A percentile compares a stretch with the other conserved stretches of the same genome.
Conservation (phyloP, 1,140 invertebrate species). For the Calosoma granatense region DNA sequence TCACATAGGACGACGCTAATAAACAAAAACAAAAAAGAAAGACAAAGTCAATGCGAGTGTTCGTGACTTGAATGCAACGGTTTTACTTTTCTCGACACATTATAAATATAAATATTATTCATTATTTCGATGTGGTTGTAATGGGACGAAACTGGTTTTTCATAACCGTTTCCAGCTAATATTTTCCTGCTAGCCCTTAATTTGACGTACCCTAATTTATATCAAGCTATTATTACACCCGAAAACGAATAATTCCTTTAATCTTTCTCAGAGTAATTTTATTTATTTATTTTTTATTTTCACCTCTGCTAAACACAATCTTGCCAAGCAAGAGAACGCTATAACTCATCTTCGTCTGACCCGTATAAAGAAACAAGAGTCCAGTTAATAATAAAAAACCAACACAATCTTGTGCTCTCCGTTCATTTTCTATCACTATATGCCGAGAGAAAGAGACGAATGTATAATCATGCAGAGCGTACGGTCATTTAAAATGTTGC, state of each 20-base stretch:
- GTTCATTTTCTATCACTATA: neutral
- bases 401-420: neutral
- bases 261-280: no score
- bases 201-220: neutral
- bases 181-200: neutral
- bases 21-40: no score
- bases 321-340: neutral
- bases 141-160: neutral
- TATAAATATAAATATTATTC: neutral
- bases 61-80: no score
- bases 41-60: no score
- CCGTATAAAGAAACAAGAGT: slow-evolving; percentile 1
- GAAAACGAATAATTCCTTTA: no score
- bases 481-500: slow-evolving; percentile 6
- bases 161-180: neutral
- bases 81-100: no score
- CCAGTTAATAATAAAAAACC: neutral
- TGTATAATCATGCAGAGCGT: neutral
- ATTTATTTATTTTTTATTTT: neutral
- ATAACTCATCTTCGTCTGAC: neutral
- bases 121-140: neutral
- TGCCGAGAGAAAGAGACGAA: neutral
- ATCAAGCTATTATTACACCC: neutral
- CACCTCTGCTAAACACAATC: neutral
- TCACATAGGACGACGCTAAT: no score